Evolutionary conservation across 2,113 vertebrate genomes (phyloP).

Genomic region (Pithys albifrons): DNA sequence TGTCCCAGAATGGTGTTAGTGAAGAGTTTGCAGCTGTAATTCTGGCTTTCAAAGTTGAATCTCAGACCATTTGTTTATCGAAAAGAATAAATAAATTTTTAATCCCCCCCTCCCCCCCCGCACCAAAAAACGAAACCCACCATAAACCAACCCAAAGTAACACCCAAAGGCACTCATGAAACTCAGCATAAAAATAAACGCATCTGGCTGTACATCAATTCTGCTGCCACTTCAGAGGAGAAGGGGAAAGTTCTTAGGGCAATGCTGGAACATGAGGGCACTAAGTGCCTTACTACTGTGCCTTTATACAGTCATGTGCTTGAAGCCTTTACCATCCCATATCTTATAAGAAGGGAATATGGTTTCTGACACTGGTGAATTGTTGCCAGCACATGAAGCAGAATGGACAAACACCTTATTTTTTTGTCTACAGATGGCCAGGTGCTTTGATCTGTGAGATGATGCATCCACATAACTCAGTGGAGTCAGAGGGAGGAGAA

Average conservation of each 20-base stretch:
- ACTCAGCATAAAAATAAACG: neutral
- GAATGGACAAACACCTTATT: constrained; percentile 20
- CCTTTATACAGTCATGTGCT: neutral
- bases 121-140: neutral
- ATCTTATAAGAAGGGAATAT: neutral
- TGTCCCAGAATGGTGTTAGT: neutral
- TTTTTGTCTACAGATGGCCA: constrained; percentile 16
- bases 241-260: neutral
- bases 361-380: neutral
- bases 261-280: neutral
- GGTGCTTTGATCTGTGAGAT: constrained; percentile 49
- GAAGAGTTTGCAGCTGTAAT: neutral
- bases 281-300: neutral
- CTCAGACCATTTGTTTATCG: neutral
- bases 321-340: neutral
- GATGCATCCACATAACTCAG: neutral
- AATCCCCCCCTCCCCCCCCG: too few species aligned
- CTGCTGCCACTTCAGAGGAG: neutral
- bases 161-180: neutral
- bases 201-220: neutral
- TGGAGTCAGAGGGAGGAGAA: neutral
- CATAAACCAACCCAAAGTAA: neutral
- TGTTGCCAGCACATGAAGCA: neutral
- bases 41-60: neutral
- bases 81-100: neutral